phyloP scores from a whole-genome alignment of 2,797 vertebrate genomes.

The Urocyon cinereoargenteus region DNA sequence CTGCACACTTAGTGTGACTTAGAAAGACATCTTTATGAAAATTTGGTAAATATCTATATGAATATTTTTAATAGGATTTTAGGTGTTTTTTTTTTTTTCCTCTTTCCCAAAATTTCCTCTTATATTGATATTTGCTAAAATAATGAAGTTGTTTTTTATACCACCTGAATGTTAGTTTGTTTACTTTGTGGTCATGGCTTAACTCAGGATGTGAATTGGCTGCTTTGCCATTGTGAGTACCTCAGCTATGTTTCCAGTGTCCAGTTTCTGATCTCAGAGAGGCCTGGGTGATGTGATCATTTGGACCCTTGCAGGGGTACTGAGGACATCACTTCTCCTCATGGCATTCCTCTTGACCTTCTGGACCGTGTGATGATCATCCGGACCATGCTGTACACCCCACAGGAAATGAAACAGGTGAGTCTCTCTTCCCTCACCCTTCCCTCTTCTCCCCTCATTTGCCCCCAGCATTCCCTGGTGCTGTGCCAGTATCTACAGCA shows the following conservation, averaged over 20 bases:
- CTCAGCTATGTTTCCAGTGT: background rate
- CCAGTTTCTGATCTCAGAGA: background rate
- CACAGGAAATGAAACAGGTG: constrained; percentile 99
- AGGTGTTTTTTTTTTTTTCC: background rate
- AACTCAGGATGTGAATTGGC: background rate
- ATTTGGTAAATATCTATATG: background rate
- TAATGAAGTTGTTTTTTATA: background rate
- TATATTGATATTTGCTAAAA: background rate
- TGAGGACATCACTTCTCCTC: constrained; percentile 96
- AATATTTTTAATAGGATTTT: background rate
- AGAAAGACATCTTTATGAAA: background rate
- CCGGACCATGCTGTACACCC: constrained; percentile 97
- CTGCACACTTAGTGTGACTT: background rate
- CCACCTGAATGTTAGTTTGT: background rate
- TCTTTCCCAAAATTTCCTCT: background rate
- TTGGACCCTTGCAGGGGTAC: constrained; percentile 91
- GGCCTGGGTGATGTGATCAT: background rate
- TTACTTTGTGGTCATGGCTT: background rate
- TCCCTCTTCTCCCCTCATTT: too few species aligned
- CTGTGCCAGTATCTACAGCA: rapidly evolving
- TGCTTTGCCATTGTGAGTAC: background rate
- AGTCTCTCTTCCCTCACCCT: rapidly evolving
- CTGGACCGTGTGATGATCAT: constrained; percentile 99
- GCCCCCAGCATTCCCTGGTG: background rate
- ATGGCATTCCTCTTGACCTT: constrained; percentile 97